A percentile compares a stretch with the other conserved stretches of the same genome.
Evolutionary conservation across 2,888 invertebrate genomes (phyloP).

Genomic region (Tigriopus californicus): DNA sequence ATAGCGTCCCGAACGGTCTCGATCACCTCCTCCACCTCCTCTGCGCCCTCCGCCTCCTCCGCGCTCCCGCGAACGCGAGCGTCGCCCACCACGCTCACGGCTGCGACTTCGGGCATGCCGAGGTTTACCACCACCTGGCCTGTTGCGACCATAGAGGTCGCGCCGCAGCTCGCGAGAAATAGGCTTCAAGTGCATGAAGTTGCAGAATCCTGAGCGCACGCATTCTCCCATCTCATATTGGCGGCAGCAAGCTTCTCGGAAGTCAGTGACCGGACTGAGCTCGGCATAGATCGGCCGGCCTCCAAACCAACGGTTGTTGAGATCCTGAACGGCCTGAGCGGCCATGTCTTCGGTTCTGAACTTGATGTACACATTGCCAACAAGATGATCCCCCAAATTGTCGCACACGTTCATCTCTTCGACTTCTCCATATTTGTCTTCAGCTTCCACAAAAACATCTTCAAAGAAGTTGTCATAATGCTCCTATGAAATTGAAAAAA

Average conservation of each 20-base stretch:
- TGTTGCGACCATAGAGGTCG: conserved; percentile 38
- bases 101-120: not conserved
- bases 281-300: conserved; percentile 95
- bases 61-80: conserved; percentile 27
- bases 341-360: conserved; percentile 96
- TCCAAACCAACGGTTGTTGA: conserved; percentile 98
- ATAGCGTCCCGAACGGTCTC: conserved; percentile 38
- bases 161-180: conserved; percentile 83
- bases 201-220: conserved; percentile 49
- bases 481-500: conserved; percentile 45
- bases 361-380: conserved; percentile 96
- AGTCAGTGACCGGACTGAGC: conserved; percentile 95
- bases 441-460: conserved; percentile 96
- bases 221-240: conserved; percentile 97
- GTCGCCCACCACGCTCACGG: conserved; percentile 18
- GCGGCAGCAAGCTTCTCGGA: conserved; percentile 95
- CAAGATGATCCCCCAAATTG: conserved; percentile 87
- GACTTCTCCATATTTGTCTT: conserved; percentile 80
- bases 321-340: conserved; percentile 84
- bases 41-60: conserved; percentile 15
- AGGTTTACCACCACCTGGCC: conserved; percentile 22
- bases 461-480: conserved; percentile 99
- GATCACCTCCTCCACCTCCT: conserved; percentile 23
- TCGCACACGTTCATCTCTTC: conserved; percentile 99
- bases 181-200: conserved; percentile 99